Conservation (phyloP, 2,113 vertebrate genomes). For the Nyctereutes procyonoides region DNA sequence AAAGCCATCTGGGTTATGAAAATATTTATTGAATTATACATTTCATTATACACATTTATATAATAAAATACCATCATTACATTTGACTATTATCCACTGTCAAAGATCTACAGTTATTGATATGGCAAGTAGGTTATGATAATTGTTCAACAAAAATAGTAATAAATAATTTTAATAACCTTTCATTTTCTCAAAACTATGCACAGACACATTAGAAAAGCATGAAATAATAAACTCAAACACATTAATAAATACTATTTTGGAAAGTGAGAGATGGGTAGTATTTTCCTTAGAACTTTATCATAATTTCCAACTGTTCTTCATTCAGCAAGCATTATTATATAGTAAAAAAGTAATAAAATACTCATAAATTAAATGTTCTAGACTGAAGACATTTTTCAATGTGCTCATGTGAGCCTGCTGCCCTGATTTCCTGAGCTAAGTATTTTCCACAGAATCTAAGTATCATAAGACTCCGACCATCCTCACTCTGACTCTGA, state of each 20-base stretch:
- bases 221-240: neutral
- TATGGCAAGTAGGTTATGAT: neutral
- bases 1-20: neutral
- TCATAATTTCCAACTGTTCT: neutral
- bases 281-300: neutral
- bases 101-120: neutral
- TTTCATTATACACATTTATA: neutral
- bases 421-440: neutral
- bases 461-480: neutral
- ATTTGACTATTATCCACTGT: neutral
- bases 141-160: neutral
- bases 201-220: neutral
- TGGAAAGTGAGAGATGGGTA: neutral
- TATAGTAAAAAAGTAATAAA: neutral
- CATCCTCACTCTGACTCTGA: too few relatives aligned
- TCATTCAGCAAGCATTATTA: neutral
- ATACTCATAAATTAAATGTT: neutral
- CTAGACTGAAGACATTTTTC: neutral
- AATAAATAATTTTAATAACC: neutral
- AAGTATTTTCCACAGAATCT: neutral
- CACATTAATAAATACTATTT: neutral
- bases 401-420: rapidly evolving
- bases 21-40: neutral
- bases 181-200: neutral
- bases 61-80: neutral